Evolutionary conservation across 1,140 invertebrate genomes (phyloP), one percentile per base, ranked within the genome.

Genomic region (Drosophila lacertosa): DNA sequence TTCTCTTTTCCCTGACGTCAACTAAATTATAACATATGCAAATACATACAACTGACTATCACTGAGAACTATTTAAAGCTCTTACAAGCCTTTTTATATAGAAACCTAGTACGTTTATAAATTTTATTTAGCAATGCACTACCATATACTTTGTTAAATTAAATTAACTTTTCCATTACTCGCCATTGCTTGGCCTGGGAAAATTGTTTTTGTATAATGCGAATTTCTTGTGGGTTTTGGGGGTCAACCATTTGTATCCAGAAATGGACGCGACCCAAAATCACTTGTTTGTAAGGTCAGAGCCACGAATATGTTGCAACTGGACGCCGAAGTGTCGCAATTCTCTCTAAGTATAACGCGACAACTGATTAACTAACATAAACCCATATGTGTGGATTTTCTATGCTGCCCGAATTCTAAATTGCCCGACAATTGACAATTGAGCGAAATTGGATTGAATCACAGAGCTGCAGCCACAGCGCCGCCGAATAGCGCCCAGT

Each of bases 381-480:
- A 64, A 65, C 72, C 71, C 76, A 47, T 72, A 50, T 53, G 53
- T 50, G 63, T 67, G 62, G 57, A 63, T 57, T 57, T 63, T 55
- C 42, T 65, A 47, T 55, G 32, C 24, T 68, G 63, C 57, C 68
- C 81, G 51, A 57, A 77, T 77, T 45, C 68, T 88, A 77, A 86
- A 86, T 86, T 86, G 64, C 74, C 57, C 82, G 60, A 86, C 82
- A 88, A 88, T 86, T 86, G 81, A 81, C 60, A 86, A 86, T 86
- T 86, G 77, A 86, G 81, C 53, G 62, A 76, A 81, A 88, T 86
- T 86, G 65, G 67, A 86, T 86, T 86, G 69, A 86, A 86, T 81
- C 77, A 82, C 65, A 60, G 50, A 51, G 67, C 59, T 22, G 67
- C 26, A 54, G 32, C 20, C 18, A 11, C 10, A n/a, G 20, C 35